Evolutionary conservation across 2,797 vertebrate species (phyloP).

Genomic region (Schizothorax lantsangensis): DNA sequence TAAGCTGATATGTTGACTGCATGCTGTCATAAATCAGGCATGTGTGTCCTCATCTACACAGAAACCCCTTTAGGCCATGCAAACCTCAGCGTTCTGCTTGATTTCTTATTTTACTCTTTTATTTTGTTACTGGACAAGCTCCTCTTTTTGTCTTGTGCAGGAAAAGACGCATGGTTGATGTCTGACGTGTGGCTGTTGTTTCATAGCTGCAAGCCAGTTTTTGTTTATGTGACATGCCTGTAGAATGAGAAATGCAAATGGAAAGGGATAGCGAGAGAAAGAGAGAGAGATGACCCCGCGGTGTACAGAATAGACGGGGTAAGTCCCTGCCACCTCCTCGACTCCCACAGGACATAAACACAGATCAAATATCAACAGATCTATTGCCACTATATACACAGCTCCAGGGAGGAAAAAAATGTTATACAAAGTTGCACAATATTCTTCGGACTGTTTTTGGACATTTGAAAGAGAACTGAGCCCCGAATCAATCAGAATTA

Average conservation of each 20-base stretch:
- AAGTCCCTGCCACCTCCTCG: constrained; percentile 64
- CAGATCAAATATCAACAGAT: constrained; percentile 70
- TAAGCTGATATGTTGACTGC: constrained; percentile 49
- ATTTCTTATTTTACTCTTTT: constrained; percentile 66
- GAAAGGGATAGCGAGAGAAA: constrained; percentile 41
- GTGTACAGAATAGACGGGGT: constrained; percentile 51
- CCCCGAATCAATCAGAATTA: neutral
- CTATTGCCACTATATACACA: constrained; percentile 54
- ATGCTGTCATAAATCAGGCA: constrained; percentile 59
- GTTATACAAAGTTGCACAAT: constrained; percentile 35
- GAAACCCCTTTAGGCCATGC: constrained; percentile 77
- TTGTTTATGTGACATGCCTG: constrained; percentile 77
- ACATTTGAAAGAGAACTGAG: constrained; percentile 4
- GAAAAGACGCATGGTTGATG: constrained; percentile 73
- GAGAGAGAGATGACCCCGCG: constrained; percentile 43
- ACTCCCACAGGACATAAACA: constrained; percentile 66
- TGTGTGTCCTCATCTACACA: constrained; percentile 73
- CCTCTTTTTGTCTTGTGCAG: constrained; percentile 72
- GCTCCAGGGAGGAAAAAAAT: constrained; percentile 68
- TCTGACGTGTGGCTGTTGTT: constrained; percentile 75
- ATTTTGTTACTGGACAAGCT: constrained; percentile 72
- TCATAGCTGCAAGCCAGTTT: constrained; percentile 79
- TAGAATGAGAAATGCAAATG: constrained; percentile 50
- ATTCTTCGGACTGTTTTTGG: constrained; percentile 22
- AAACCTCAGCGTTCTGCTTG: constrained; percentile 71